Percentiles rank a stretch among this genome's conserved stretches.
Conservation (phyloP, 1,140 invertebrate genomes). For the Harlomillsia oculata region DNA sequence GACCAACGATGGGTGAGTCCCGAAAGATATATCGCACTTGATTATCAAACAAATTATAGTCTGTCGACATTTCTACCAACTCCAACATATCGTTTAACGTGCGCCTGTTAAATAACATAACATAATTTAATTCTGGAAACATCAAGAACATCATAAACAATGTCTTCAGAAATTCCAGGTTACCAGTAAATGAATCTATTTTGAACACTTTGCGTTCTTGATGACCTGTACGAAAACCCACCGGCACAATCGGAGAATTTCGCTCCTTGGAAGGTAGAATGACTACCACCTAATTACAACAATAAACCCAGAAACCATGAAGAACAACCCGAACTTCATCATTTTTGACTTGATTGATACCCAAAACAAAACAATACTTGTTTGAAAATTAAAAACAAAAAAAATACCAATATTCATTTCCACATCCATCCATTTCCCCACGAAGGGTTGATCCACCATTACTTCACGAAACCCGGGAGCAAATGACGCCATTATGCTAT, state of each 20-base stretch:
- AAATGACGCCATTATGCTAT: conserved; percentile 10
- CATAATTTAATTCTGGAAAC: neutral
- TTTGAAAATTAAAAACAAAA: too few relatives aligned
- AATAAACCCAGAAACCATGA: conserved; percentile 3
- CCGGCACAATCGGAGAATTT: conserved; percentile 34
- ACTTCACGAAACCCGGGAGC: conserved; percentile 30
- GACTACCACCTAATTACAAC: conserved; percentile 27
- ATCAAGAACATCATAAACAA: neutral
- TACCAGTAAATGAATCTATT: conserved; percentile 33
- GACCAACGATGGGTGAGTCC: conserved; percentile 33
- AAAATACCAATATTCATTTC: conserved; percentile 30
- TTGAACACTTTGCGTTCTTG: conserved; percentile 7
- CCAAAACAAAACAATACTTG: too few relatives aligned
- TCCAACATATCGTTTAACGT: conserved; percentile 32
- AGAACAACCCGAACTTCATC: too few relatives aligned
- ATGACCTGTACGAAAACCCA: conserved; percentile 32
- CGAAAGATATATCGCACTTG: conserved; percentile 32
- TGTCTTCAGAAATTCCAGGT: neutral
- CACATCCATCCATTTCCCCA: conserved; percentile 33
- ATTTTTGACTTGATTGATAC: neutral
- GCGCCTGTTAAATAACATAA: conserved; percentile 19
- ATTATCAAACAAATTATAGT: conserved; percentile 32
- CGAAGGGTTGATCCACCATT: conserved; percentile 26
- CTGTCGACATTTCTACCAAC: conserved; percentile 28
- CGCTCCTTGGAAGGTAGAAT: conserved; percentile 34